phyloP scores from a whole-genome alignment of 2,797 vertebrate species.

The Sebastes taczanowskii region DNA sequence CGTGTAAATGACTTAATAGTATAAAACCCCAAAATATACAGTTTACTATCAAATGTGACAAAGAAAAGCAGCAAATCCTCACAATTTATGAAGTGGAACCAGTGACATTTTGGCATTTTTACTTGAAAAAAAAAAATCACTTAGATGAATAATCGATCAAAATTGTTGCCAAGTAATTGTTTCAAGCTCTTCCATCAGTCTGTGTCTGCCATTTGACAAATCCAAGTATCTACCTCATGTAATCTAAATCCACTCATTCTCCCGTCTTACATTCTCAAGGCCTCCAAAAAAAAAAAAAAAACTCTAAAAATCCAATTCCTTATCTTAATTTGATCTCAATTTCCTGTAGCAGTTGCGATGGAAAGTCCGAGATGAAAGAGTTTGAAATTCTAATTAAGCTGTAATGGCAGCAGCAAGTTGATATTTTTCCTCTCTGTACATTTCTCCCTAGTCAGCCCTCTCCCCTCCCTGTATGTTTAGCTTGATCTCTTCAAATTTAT shows the following conservation, averaged over 20 bases:
- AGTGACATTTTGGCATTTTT: neutral
- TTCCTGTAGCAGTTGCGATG: conserved; percentile 67
- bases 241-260: conserved; percentile 31
- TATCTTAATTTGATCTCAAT: conserved; percentile 81
- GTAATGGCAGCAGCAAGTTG: conserved; percentile 61
- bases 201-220: neutral
- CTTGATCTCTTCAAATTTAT: conserved; percentile 82
- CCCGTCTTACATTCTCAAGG: conserved; percentile 15
- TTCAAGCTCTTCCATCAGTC: conserved; percentile 5
- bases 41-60: neutral
- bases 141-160: neutral
- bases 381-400: conserved; percentile 77
- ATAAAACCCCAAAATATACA: neutral
- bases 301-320: conserved; percentile 51
- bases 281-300: conserved; percentile 34
- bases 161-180: neutral
- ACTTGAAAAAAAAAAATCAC: rapidly evolving
- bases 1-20: no score
- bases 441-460: conserved; percentile 56
- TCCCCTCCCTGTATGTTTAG: conserved; percentile 73
- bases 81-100: neutral
- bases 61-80: neutral
- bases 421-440: conserved; percentile 51
- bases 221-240: neutral
- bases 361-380: conserved; percentile 71